A percentile compares a stretch with the other conserved stretches of the same genome.
Conservation (phyloP, 1,140 invertebrate species). For the Diorhabda sublineata region DNA sequence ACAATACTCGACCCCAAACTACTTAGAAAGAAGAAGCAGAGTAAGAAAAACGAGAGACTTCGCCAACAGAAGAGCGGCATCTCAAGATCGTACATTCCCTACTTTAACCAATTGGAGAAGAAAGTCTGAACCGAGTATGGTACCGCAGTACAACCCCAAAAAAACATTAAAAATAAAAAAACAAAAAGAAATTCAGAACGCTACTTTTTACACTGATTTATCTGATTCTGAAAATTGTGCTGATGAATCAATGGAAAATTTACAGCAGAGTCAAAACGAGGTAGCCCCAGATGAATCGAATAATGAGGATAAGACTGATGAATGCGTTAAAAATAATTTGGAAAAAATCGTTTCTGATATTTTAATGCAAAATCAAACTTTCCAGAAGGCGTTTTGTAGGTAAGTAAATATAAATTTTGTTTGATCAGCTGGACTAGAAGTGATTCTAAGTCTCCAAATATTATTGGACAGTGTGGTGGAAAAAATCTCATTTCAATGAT, state of each 20-base stretch:
- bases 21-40: slow-evolving; percentile 70
- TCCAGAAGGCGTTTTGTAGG: slow-evolving; percentile 59
- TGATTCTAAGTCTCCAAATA: no score
- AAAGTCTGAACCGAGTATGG: slow-evolving; percentile 66
- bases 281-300: slow-evolving; percentile 23
- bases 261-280: slow-evolving; percentile 36
- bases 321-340: slow-evolving; percentile 49
- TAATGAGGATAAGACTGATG: slow-evolving; percentile 19
- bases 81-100: slow-evolving; percentile 46
- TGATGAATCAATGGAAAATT: slow-evolving; percentile 59
- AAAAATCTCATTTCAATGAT: no score
- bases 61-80: slow-evolving; percentile 37
- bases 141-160: slow-evolving; percentile 56
- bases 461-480: no score
- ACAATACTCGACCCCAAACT: slow-evolving; percentile 82
- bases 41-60: slow-evolving; percentile 40
- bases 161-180: slow-evolving; percentile 63
- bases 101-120: slow-evolving; percentile 62
- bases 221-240: slow-evolving; percentile 57
- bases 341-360: slow-evolving; percentile 79
- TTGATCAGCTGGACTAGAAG: no score
- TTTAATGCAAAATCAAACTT: slow-evolving; percentile 78
- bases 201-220: slow-evolving; percentile 64
- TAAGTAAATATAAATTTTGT: not conserved
- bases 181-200: slow-evolving; percentile 53